Base-by-base conservation (phyloP, 2,797 vertebrate genomes). In the Semotilus atromaculatus region DNA sequence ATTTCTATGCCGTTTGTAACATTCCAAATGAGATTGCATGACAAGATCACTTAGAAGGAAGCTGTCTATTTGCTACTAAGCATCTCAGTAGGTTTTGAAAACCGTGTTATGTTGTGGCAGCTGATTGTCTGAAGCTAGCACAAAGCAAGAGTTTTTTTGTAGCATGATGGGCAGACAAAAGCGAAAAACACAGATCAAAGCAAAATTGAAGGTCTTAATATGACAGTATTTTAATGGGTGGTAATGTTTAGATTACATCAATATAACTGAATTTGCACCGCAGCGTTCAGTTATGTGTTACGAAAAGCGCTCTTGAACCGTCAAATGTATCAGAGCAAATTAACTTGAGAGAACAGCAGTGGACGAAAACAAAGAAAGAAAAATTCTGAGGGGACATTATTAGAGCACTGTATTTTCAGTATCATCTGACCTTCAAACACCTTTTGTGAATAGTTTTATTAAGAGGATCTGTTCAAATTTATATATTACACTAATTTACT, bases 181-280 rank as follows among this genome's bases (percentile, higher is more conserved):
- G 34, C 2, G 2, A 77, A 70, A 83, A 51, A 45, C n/a, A 19
- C 36, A n/a, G 31, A 77, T 58, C 73, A 83, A 83, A 77, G 36
- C 36, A 67, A 77, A 68, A 16, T 23, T 58, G 82, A 83, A 83
- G 82, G 73, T 83, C 82, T 67, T 36, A 40, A 51, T 75, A 53
- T 77, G 64, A 34, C 18, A 83, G 48, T 13, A 68, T 34, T 51
- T 26, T 70, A 66, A 51, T 82, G 13, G 38, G 29, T 43, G 58
- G 26, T 48, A 48, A 81, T 43, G 40, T 82, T 38, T 72, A 26
- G 29, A 48, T 82, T 62, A 73, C 11, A 34, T 51, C 14, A 45
- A 23, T 66, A 74, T 51, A 36, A 64, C 21, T 64, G 43, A 73
- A 74, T 51, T 72, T 75, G 58, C 58, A 36, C 23, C 40, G 51